phyloP scores from a whole-genome alignment of 2,888 invertebrate genomes.

The Phragmatobia fuliginosa region DNA sequence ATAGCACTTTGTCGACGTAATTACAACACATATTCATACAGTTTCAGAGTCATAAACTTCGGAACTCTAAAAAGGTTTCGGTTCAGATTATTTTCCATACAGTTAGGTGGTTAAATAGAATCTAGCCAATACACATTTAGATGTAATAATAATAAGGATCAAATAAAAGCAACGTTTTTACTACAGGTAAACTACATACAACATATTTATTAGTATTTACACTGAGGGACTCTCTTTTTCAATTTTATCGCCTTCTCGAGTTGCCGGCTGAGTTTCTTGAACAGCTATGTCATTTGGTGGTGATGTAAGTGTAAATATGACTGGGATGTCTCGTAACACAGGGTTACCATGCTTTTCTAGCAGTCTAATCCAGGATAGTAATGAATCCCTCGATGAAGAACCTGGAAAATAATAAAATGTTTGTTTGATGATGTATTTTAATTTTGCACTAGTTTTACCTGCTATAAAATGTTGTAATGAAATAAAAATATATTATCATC shows the following conservation, averaged over 20 bases:
- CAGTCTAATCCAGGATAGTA: slow-evolving; percentile 96
- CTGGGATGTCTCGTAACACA: slow-evolving; percentile 90
- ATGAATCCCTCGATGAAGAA: slow-evolving; percentile 95
- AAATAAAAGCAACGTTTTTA: slow-evolving; percentile 36
- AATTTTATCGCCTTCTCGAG: slow-evolving; percentile 50
- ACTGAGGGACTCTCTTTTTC: slow-evolving; percentile 26
- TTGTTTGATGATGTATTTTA: too few relatives aligned
- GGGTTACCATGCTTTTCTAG: slow-evolving; percentile 92
- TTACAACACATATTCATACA: too few relatives aligned
- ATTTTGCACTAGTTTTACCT: too few relatives aligned
- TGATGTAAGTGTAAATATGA: slow-evolving; percentile 93
- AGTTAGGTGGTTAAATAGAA: too few relatives aligned
- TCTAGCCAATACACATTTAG: too few relatives aligned
- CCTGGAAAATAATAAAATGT: slow-evolving; percentile 82
- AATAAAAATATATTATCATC: background rate
- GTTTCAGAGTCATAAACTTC: too few relatives aligned
- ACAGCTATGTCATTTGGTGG: slow-evolving; percentile 81
- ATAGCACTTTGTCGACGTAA: too few relatives aligned
- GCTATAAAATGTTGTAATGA: too few relatives aligned
- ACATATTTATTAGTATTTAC: slow-evolving; percentile 22
- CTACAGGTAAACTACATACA: slow-evolving; percentile 23
- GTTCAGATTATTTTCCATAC: too few relatives aligned
- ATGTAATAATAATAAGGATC: slow-evolving; percentile 6
- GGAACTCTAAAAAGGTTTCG: too few relatives aligned
- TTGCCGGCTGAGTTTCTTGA: slow-evolving; percentile 68